Evolutionary conservation across 2,888 invertebrate genomes (phyloP), one percentile per base, ranked within the genome.

Genomic region (Heteromyza rotundicornis): DNA sequence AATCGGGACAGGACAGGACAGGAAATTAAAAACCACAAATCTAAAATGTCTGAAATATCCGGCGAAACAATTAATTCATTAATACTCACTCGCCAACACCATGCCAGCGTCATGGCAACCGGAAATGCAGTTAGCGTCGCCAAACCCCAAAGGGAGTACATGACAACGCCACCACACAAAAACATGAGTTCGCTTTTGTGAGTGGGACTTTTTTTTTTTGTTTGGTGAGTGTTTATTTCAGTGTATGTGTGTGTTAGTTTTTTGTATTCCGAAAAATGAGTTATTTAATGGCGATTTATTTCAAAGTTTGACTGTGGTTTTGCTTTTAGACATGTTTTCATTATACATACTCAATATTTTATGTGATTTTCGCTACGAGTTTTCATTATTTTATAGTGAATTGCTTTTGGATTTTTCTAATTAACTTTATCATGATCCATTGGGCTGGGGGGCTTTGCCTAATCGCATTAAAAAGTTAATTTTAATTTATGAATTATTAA

Each of bases 1-100:
- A n/a, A n/a, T n/a, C n/a, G n/a, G n/a, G n/a, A n/a, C n/a, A n/a
- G n/a, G n/a, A n/a, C 40, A 20, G 3, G 2, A 40, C 74, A 74
- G 77, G 74, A 75, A 74, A 75, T 77, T 77, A 70, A 75, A 74
- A 73, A 69, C 75, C 75, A 73, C 75, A 75, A 75, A 75, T 75
- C 71, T 76, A 75, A 75, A 75, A 75, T 75, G 71, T 71, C 74
- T 73, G 73, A 74, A 75, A 77, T 74, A 75, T 75, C 75, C 75
- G 77, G 72, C 72, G 66, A 63, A 70, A 73, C 73, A 77, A 75
- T 75, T 75, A 75, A 75, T 76, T 72, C 72, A 75, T 74, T 74
- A 74, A 75, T 71, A n/a, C n/a, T 40, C 3, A n/a, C 40, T 14
- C 40, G 40, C 40, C 3, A 40, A 14, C n/a, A n/a, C 40, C 10